A percentile compares a stretch with the other conserved stretches of the same genome.
phyloP scores from a whole-genome alignment of 2,888 invertebrate genomes.

The Lordiphosa fenestrarum region DNA sequence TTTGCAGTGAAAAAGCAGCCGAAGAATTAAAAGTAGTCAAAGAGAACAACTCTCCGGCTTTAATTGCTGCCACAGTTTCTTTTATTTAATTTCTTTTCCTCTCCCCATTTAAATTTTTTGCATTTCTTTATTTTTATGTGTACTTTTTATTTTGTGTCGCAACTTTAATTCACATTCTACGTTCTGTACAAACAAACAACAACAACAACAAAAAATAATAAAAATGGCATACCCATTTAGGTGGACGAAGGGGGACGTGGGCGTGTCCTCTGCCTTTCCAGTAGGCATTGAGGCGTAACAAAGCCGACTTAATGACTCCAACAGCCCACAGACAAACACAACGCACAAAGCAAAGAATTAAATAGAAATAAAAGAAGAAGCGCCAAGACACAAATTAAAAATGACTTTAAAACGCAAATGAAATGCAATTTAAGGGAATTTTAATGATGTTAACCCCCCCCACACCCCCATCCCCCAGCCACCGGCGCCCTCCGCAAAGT shows the following conservation, averaged over 20 bases:
- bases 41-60: conserved; percentile 24
- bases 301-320: conserved; percentile 67
- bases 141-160: conserved; percentile 40
- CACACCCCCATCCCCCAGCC: too few species aligned
- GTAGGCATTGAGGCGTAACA: conserved; percentile 59
- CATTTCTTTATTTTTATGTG: conserved; percentile 6
- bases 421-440: conserved; percentile 43
- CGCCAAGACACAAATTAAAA: conserved; percentile 56
- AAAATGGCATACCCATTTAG: conserved; percentile 11
- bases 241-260: background rate
- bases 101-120: background rate
- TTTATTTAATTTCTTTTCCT: conserved; percentile 1
- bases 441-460: conserved; percentile 1
- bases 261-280: conserved; percentile 21
- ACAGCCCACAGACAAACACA: conserved; percentile 36
- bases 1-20: conserved; percentile 9
- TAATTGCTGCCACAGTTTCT: conserved; percentile 49
- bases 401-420: conserved; percentile 46
- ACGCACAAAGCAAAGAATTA: conserved; percentile 19
- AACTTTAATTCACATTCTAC: conserved; percentile 39
- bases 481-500: too few species aligned
- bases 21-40: background rate
- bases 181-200: too few species aligned
- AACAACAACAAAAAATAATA: too few species aligned
- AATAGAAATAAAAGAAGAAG: conserved; percentile 14